Evolutionary conservation across 2,113 vertebrate species (phyloP), one percentile per base, ranked within the genome.

Genomic region (Ochotona curzoniae): DNA sequence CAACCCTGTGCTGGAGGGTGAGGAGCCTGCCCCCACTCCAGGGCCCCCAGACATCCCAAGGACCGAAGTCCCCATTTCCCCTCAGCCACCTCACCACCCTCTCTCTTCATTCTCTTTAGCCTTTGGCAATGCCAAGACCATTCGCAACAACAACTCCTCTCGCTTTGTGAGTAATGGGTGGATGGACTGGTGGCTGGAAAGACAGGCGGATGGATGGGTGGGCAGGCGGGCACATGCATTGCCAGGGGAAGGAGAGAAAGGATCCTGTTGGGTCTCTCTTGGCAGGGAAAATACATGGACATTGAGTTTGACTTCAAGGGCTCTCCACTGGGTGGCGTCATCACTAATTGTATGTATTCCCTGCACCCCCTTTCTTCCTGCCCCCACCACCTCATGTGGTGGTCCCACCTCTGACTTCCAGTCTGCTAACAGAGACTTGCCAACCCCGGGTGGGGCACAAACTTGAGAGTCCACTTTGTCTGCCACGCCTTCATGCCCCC

Each of bases 251-350:
- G 85, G 32, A 35, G 70, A 94, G 7, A 44, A 38, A 79, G 76
- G 32, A n/a, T 60, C 79, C 73, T 94, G 44, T 93, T 44, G 87
- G 79, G 4, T 87, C 73, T 96, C 70, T 94, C 69, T 89, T 75
- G 71, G 91, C 98, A 97, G 98, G 98, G 98, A 63, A 98, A 98
- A 85, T 98, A 98, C 96, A 98, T 98, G 98, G 98, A 98, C 2
- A 98, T 98, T 47, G 98, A 98, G 82, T 98, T 98, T 30, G 98
- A 98, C 98, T 98, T 98, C 97, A 98, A 98, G 83, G 98, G 98
- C 9, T 97, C 97, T 3, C 98, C 98, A 12, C 94, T 98, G 25
- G 98, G 98, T 35, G 98, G 98, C 0, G 97, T 98, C 96, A 98
- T 98, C 88, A 98, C 95, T 83, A 98, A 98, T 97, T 98, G 98